phyloP scores from a whole-genome alignment of 2,888 invertebrate genomes.

The Eupithecia centaureata region DNA sequence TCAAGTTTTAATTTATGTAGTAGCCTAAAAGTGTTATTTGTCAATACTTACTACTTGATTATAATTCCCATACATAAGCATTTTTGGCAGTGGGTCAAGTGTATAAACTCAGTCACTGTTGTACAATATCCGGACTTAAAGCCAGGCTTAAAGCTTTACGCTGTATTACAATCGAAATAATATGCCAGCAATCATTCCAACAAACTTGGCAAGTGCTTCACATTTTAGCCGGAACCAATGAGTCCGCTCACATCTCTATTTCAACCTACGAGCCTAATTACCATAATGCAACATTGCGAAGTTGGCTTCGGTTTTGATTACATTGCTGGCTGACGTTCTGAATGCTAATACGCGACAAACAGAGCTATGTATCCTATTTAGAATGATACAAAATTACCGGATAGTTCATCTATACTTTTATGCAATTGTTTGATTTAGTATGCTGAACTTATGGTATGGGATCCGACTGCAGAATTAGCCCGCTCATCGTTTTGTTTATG shows the following conservation, averaged over 20 bases:
- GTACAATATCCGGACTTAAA: background rate
- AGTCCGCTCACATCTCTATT: conserved; percentile 62
- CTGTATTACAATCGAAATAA: background rate
- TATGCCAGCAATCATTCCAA: conserved; percentile 1
- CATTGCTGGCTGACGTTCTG: conserved; percentile 62
- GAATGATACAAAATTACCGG: conserved; percentile 48
- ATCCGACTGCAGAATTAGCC: too few relatives aligned
- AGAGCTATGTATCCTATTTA: conserved; percentile 52
- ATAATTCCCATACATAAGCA: too few relatives aligned
- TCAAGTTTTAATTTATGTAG: too few relatives aligned
- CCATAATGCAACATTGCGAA: conserved; percentile 72
- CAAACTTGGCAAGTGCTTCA: conserved; percentile 22
- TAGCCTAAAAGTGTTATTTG: too few relatives aligned
- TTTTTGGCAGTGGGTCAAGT: background rate
- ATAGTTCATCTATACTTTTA: conserved; percentile 4
- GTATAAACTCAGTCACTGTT: background rate
- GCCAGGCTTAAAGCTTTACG: background rate
- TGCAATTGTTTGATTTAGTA: background rate
- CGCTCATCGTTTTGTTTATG: too few relatives aligned
- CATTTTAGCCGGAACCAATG: conserved; percentile 49
- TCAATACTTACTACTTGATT: too few relatives aligned
- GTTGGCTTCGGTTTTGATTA: conserved; percentile 68
- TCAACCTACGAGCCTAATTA: conserved; percentile 62
- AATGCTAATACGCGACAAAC: conserved; percentile 63
- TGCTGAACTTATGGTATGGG: too few relatives aligned